Percentiles rank a stretch among this genome's conserved stretches.
phyloP scores from a whole-genome alignment of 2,888 invertebrate genomes.

The Cheilosia grossa region DNA sequence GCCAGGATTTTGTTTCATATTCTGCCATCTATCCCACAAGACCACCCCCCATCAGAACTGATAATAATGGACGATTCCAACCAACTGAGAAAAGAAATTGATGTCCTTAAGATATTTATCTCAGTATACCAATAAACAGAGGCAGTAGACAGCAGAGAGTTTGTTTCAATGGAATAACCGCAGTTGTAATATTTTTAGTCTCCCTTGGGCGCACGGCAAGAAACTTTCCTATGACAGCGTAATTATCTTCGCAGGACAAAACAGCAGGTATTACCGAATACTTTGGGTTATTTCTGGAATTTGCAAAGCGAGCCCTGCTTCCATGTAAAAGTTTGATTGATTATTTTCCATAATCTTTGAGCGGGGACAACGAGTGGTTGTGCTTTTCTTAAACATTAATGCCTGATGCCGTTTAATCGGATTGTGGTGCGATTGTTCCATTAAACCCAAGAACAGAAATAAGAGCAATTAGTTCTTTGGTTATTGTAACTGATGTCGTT shows the following conservation, averaged over 20 bases:
- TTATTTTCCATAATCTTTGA: slow-evolving; percentile 52
- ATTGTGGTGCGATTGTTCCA: background rate
- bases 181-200: slow-evolving; percentile 35
- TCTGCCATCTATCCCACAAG: background rate
- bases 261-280: slow-evolving; percentile 8
- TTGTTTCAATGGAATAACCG: slow-evolving; percentile 23
- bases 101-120: slow-evolving; percentile 60
- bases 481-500: too few relatives aligned
- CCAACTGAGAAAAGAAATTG: slow-evolving; percentile 58
- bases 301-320: background rate
- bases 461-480: too few relatives aligned
- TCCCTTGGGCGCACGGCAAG: slow-evolving; percentile 14
- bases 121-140: slow-evolving; percentile 34
- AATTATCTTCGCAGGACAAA: slow-evolving; percentile 39
- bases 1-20: background rate
- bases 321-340: slow-evolving; percentile 49
- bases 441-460: too few relatives aligned
- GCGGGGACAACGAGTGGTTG: background rate
- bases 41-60: slow-evolving; percentile 42
- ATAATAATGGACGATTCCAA: slow-evolving; percentile 58
- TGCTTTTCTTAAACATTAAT: slow-evolving; percentile 7
- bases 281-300: background rate
- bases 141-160: background rate
- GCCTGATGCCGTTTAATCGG: slow-evolving; percentile 37
- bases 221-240: slow-evolving; percentile 47